Evolutionary conservation across 2,888 invertebrate species (phyloP).

Genomic region (Morinoia aosen): DNA sequence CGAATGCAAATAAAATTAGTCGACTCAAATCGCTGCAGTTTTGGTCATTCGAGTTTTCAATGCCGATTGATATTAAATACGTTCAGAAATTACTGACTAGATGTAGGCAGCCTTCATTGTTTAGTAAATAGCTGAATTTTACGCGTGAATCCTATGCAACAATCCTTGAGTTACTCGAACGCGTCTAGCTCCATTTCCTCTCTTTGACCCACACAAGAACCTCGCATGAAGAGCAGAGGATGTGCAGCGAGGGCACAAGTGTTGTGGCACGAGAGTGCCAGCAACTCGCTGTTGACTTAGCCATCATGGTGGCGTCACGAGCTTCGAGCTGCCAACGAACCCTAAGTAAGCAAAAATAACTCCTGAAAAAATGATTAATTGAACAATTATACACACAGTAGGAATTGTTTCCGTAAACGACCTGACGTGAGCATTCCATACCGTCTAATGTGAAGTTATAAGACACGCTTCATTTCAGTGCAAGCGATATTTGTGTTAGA

Average conservation of each 20-base stretch:
- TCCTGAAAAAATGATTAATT: background rate
- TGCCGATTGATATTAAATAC: background rate
- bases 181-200: background rate
- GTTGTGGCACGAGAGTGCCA: background rate
- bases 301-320: background rate
- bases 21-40: background rate
- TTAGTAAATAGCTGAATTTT: background rate
- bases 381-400: background rate
- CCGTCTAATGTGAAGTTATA: background rate
- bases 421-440: background rate
- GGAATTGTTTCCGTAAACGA: background rate
- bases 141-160: background rate
- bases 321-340: background rate
- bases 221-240: background rate
- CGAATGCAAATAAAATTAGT: background rate
- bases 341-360: background rate
- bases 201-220: background rate
- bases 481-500: background rate
- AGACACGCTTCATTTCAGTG: background rate
- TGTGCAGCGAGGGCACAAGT: background rate
- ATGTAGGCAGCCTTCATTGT: background rate
- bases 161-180: too few relatives aligned
- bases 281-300: background rate
- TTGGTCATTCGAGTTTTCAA: background rate
- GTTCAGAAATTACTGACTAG: background rate